Base-by-base conservation (phyloP, 1,140 invertebrate genomes). In the Lepidurus couesii region DNA sequence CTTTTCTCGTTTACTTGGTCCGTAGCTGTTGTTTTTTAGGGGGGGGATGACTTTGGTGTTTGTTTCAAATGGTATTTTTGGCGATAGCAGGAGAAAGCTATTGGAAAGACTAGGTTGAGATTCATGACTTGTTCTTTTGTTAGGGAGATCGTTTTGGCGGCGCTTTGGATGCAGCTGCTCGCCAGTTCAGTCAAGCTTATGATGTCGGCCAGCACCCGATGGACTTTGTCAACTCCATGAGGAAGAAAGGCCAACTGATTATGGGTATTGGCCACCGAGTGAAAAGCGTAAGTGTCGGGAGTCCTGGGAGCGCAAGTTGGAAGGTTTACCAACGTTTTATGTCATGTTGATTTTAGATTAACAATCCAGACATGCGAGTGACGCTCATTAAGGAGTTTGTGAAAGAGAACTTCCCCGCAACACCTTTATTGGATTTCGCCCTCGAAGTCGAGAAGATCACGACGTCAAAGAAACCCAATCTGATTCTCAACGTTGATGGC, bases 251-350 rank as follows among this genome's bases (percentile, higher is more conserved):
- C 0, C 91, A 98, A 85, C 90, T 99, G 4, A 99, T 99, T 81
- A 98, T 99, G 95, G 98, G 98, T 73, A 99, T 99, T 84, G 98
- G 97, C 43, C 95, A 99, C 87, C 90, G 98, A 80, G 94, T 99
- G 8, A 99, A 99, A 86, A 99, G 97, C 0, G 89, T 91, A 83
- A 87, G 88, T 85, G 9, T 44, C 24, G 11, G n/a, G 42, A 21
- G 16, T 13, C 53, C 21, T 65, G 53, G 53, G 9, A 65, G 10
- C n/a, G 16, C 45, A 73, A 7, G 16, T 76, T 78, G 73, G 24
- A 75, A 65, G 77, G 45, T 73, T 75, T 47, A 77, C 47, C 77
- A 65, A 44, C 8, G 21, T 77, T 7, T 34, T 21, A 7, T 65
- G 53, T 65, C 53, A 65, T 47, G 75, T 43, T 34, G 78, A 80